Evolutionary conservation across 2,797 vertebrate genomes (phyloP).

Genomic region (Chrysolophus pictus): DNA sequence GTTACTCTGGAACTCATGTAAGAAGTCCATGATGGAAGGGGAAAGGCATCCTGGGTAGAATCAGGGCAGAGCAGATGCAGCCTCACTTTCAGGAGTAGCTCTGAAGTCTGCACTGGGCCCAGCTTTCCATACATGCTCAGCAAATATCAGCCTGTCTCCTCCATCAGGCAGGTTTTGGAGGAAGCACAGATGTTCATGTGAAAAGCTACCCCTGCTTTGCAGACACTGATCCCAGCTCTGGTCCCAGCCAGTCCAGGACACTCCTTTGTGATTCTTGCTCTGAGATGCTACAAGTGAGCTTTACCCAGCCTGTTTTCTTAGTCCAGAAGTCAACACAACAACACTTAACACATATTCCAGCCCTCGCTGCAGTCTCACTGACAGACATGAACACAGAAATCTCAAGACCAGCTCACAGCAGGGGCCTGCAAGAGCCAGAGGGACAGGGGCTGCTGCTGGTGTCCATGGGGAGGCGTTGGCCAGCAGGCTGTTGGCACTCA

Average conservation of each 20-base stretch:
- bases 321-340: background rate
- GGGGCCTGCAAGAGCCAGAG: background rate
- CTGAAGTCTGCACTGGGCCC: background rate
- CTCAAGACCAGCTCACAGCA: background rate
- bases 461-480: background rate
- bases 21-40: background rate
- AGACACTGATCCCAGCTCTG: background rate
- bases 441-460: background rate
- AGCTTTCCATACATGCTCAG: background rate
- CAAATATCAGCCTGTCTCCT: background rate
- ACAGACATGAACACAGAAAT: background rate
- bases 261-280: background rate
- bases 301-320: background rate
- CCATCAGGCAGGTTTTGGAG: rapidly evolving
- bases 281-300: background rate
- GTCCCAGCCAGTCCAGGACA: too few relatives aligned
- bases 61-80: background rate
- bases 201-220: background rate
- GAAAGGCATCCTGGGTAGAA: rapidly evolving
- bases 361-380: rapidly evolving
- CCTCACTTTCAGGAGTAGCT: background rate
- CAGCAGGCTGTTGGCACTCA: background rate
- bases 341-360: background rate
- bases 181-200: rapidly evolving
- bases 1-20: rapidly evolving